A percentile compares a stretch with the other conserved stretches of the same genome.
Evolutionary conservation across 2,888 invertebrate species (phyloP).

Genomic region (Stenolophus ochropezus): DNA sequence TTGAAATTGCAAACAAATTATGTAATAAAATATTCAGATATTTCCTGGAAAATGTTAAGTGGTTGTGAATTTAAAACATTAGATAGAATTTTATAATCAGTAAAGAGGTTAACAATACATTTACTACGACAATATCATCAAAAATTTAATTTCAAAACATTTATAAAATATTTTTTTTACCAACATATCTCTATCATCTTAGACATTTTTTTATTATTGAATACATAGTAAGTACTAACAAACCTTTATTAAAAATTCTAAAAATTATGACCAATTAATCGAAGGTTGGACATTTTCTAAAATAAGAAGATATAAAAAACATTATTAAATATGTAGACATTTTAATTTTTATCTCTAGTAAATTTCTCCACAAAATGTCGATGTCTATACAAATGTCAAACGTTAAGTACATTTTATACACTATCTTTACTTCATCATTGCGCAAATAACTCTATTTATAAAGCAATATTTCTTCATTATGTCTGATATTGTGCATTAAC

Average conservation of each 20-base stretch:
- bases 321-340: slow-evolving; percentile 19
- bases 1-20: neutral
- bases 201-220: no score
- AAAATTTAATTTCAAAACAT: no score
- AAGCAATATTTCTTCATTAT: neutral
- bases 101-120: neutral
- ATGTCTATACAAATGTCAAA: slow-evolving; percentile 24
- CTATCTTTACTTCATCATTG: slow-evolving; percentile 5
- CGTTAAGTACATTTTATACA: neutral
- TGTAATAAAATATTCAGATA: neutral
- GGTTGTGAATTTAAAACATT: neutral
- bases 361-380: slow-evolving; percentile 29
- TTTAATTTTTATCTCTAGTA: neutral
- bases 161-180: no score
- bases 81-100: neutral
- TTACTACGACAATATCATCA: neutral
- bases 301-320: neutral
- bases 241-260: no score
- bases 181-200: no score
- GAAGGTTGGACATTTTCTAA: neutral
- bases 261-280: slow-evolving; percentile 5
- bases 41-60: neutral
- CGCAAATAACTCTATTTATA: slow-evolving; percentile 9
- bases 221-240: no score
- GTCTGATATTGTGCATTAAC: neutral